phyloP scores from a whole-genome alignment of 2,797 vertebrate genomes.

The Aeoliscus strigatus region DNA sequence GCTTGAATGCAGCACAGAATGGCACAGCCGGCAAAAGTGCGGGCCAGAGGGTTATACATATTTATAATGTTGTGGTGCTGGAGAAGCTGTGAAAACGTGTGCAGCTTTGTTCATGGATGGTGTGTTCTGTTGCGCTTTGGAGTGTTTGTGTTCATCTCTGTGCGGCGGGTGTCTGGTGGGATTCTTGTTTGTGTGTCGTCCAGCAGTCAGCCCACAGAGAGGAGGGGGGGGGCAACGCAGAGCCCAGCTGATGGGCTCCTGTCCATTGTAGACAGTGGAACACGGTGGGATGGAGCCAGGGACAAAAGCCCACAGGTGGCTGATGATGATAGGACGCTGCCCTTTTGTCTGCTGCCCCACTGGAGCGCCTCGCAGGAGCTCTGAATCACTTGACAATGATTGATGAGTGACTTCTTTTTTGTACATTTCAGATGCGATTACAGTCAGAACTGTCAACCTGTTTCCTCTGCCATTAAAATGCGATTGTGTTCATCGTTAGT shows the following conservation, averaged over 20 bases:
- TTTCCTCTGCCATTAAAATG: too few relatives aligned
- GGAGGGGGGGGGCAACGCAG: constrained; percentile 13
- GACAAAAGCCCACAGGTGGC: constrained; percentile 58
- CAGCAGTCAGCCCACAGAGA: constrained; percentile 30
- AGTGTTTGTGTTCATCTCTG: constrained; percentile 24
- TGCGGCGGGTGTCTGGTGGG: constrained; percentile 29
- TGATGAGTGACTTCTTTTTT: too few relatives aligned
- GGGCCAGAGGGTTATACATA: constrained; percentile 61
- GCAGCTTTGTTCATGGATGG: constrained; percentile 43
- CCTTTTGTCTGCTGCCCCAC: constrained; percentile 47
- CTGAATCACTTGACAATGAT: too few relatives aligned
- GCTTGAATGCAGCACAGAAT: constrained; percentile 46
- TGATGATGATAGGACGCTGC: constrained; percentile 54
- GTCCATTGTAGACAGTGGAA: constrained; percentile 52
- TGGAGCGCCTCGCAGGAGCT: constrained; percentile 12
- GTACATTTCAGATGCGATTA: too few relatives aligned
- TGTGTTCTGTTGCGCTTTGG: constrained; percentile 8
- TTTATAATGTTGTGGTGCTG: constrained; percentile 57
- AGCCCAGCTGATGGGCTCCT: constrained; percentile 59
- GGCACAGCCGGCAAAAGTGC: constrained; percentile 36
- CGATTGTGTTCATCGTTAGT: too few relatives aligned
- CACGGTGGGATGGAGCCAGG: constrained; percentile 37
- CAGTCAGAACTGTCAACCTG: too few relatives aligned
- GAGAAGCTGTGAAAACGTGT: constrained; percentile 44
- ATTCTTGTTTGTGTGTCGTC: constrained; percentile 32